A percentile compares a stretch with the other conserved stretches of the same genome.
These are phyloP conservation scores for Carcina quercana DNA, from an alignment of 2,888 invertebrate species.

Conservation along the genomic window DNA sequence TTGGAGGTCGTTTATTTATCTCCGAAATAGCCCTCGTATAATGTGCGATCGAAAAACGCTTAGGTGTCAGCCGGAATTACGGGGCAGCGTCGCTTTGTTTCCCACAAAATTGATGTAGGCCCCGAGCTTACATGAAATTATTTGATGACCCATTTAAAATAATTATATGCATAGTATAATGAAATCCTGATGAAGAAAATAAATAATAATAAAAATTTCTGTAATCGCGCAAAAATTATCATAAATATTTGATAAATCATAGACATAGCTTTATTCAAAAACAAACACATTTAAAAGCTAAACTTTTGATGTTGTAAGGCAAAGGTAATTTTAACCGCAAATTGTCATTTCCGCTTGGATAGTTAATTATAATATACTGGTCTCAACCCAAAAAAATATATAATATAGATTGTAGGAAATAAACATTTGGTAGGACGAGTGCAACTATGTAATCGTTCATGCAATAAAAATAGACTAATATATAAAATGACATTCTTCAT, in stretches of 20 bases:
- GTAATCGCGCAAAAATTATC: not conserved
- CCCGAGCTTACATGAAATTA: constrained; percentile 14
- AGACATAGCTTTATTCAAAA: not conserved
- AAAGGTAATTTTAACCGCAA: not conserved
- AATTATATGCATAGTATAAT: too few relatives aligned
- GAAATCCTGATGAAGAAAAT: too few relatives aligned
- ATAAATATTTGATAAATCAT: not conserved
- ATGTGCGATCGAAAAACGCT: constrained; percentile 40
- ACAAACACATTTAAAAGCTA: not conserved
- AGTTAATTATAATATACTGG: too few relatives aligned
- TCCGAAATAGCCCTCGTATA: constrained; percentile 25
- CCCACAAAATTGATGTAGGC: constrained; percentile 31
- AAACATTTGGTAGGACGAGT: too few relatives aligned
- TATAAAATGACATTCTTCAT: too few relatives aligned
- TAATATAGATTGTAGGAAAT: too few relatives aligned
- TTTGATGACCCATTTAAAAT: constrained; percentile 6
- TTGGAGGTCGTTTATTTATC: constrained; percentile 30
- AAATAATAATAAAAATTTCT: too few relatives aligned
- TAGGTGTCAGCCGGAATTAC: constrained; percentile 36
- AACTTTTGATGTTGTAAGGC: not conserved
- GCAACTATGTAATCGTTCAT: too few relatives aligned
- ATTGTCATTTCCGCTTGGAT: too few relatives aligned
- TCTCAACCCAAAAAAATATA: too few relatives aligned
- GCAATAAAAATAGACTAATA: too few relatives aligned
- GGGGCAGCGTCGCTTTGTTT: constrained; percentile 29